Conservation (phyloP, 2,797 vertebrate genomes). For the Myotis myotis region DNA sequence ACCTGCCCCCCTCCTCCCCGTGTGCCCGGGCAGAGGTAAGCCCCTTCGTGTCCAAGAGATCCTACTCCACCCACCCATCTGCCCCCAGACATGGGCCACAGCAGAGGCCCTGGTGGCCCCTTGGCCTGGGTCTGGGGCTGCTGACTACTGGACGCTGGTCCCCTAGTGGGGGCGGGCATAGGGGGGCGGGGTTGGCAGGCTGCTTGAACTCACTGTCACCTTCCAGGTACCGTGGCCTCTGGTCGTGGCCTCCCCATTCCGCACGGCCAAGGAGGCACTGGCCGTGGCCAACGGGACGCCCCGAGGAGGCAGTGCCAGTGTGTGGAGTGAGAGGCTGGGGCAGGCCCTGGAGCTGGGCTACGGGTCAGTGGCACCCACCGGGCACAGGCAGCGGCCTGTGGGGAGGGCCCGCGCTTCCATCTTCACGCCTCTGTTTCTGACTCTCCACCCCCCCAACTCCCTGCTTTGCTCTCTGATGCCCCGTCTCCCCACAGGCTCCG, state of each 20-base stretch:
- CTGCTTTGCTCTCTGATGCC: background rate
- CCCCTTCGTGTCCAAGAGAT: accelerated
- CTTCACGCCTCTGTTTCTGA: background rate
- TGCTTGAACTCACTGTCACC: background rate
- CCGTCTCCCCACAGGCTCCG: conserved; percentile 82
- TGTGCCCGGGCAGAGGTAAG: conserved; percentile 85
- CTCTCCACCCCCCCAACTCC: background rate
- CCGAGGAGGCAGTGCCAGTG: conserved; percentile 86
- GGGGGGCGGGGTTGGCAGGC: background rate
- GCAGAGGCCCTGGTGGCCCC: accelerated
- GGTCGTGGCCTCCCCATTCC: conserved; percentile 89
- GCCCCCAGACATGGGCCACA: background rate
- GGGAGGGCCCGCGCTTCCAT: background rate
- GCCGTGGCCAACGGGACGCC: conserved; percentile 89
- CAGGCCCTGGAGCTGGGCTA: conserved; percentile 90
- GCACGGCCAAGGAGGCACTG: conserved; percentile 88
- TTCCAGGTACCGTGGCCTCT: conserved; percentile 87
- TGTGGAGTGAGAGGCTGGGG: conserved; percentile 94
- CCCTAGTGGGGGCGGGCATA: accelerated
- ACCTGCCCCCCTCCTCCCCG: conserved; percentile 86
- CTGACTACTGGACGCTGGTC: background rate
- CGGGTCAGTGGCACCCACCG: conserved; percentile 79
- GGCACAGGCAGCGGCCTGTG: accelerated
- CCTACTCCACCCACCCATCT: accelerated
- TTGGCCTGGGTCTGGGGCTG: background rate